These are phyloP conservation scores for Microchrysa polita DNA, from an alignment of 2,888 invertebrate genomes.

Conservation along the genomic window DNA sequence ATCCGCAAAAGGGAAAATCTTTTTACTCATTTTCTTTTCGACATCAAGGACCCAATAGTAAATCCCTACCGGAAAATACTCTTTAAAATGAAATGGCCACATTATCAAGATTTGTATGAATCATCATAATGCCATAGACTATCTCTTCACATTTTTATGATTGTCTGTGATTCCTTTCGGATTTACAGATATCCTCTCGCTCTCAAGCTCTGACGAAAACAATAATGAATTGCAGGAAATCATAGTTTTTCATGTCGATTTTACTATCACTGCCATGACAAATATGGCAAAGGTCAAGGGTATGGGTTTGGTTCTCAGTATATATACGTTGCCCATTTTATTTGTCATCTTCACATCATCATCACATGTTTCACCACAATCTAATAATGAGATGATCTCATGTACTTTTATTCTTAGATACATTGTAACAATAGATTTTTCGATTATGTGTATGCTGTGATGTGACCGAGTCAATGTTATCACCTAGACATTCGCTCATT, in stretches of 20 bases:
- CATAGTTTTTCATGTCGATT: neutral
- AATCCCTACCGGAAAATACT: conserved; percentile 26
- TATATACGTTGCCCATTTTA: too few relatives aligned
- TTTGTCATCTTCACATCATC: too few relatives aligned
- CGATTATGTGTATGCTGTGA: too few relatives aligned
- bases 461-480: conserved; percentile 17
- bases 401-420: too few relatives aligned
- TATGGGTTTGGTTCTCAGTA: too few relatives aligned
- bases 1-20: conserved; percentile 12
- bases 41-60: neutral
- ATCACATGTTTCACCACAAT: too few relatives aligned
- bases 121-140: conserved; percentile 21
- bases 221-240: neutral
- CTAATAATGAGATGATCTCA: too few relatives aligned
- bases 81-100: conserved; percentile 16
- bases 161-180: too few relatives aligned
- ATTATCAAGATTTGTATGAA: conserved; percentile 32
- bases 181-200: neutral
- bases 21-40: conserved; percentile 22
- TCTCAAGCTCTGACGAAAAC: neutral
- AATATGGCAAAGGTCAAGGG: too few relatives aligned
- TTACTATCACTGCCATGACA: too few relatives aligned
- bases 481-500: conserved; percentile 27
- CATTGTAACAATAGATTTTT: neutral
- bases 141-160: neutral